phyloP scores from a whole-genome alignment of 1,140 invertebrate species.

The Plutomurus gul region DNA sequence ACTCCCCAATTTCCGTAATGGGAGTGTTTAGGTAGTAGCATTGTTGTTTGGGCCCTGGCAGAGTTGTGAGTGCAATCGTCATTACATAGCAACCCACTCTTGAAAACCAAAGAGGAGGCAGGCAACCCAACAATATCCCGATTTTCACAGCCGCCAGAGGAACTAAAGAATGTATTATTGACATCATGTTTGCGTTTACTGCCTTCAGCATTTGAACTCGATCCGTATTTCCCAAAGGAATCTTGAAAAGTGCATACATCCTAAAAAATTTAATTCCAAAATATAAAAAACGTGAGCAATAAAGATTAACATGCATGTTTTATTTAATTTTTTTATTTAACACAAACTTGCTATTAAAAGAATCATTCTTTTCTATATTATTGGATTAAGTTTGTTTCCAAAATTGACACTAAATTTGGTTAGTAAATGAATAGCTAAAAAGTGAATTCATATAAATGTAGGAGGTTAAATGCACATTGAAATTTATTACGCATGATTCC shows the following conservation, averaged over 20 bases:
- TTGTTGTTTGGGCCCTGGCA: not conserved
- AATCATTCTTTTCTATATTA: too few relatives aligned
- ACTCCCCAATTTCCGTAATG: not conserved
- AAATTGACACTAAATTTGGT: too few relatives aligned
- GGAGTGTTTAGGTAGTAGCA: not conserved
- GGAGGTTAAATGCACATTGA: too few relatives aligned
- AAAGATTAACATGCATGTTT: too few relatives aligned
- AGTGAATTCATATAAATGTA: too few relatives aligned
- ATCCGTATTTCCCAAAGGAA: not conserved
- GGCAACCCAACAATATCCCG: not conserved
- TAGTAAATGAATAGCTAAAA: too few relatives aligned
- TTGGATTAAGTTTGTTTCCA: too few relatives aligned
- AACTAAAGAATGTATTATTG: not conserved
- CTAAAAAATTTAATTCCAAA: not conserved
- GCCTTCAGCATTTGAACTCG: not conserved
- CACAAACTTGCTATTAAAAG: too few relatives aligned
- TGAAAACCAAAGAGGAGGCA: not conserved
- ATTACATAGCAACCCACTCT: too few relatives aligned
- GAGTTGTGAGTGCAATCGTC: not conserved
- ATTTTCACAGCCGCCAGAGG: not conserved
- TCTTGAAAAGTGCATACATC: not conserved
- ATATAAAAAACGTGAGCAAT: not conserved
- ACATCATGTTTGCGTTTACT: not conserved
- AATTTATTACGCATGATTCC: conserved; percentile 6
- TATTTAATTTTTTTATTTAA: too few relatives aligned